phyloP scores from a whole-genome alignment of 2,113 vertebrate species.

The Arvicanthis niloticus region DNA sequence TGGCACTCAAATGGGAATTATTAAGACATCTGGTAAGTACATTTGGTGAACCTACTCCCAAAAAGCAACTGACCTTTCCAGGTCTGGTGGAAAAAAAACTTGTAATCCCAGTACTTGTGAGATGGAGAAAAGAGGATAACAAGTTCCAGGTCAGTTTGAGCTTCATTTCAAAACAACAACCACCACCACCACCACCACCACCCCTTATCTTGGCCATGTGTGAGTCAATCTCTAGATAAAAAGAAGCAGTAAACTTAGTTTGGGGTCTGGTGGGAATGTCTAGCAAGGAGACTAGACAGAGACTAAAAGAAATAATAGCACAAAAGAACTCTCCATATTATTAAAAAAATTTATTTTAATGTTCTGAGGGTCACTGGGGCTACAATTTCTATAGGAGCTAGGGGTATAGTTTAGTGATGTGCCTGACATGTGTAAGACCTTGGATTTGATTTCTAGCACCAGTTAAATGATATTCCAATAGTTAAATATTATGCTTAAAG shows the following conservation, averaged over 20 bases:
- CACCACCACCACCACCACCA: neutral
- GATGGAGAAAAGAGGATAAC: neutral
- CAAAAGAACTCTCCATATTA: neutral
- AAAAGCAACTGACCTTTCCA: neutral
- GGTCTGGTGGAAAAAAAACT: neutral
- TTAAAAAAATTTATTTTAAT: neutral
- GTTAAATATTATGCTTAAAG: neutral
- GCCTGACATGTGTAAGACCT: neutral
- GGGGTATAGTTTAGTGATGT: neutral
- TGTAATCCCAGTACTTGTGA: neutral
- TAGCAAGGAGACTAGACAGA: neutral
- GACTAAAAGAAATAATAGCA: neutral
- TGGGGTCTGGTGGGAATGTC: neutral
- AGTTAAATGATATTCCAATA: neutral
- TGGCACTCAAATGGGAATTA: neutral
- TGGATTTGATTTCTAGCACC: neutral
- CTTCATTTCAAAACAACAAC: neutral
- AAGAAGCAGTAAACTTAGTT: neutral
- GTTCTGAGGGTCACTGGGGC: neutral
- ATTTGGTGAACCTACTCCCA: neutral
- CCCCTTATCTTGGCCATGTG: neutral
- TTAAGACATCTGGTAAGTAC: neutral
- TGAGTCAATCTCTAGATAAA: neutral
- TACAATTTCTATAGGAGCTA: neutral
- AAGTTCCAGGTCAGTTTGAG: neutral